Evolutionary conservation across 2,113 vertebrate genomes (phyloP).

Genomic region (Paracanthobrama guichenoti): DNA sequence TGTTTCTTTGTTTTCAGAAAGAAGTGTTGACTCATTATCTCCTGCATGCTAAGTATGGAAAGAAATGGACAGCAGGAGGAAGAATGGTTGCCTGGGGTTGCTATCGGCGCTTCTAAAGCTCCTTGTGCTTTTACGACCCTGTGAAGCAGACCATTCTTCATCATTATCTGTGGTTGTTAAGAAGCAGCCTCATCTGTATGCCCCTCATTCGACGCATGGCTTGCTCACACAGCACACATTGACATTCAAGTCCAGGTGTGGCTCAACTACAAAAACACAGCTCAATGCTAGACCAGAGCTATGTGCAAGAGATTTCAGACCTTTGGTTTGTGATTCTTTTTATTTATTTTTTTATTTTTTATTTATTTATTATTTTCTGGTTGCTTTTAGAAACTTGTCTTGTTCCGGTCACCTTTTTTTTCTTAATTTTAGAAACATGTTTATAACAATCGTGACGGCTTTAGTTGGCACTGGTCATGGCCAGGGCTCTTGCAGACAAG

Average conservation of each 20-base stretch:
- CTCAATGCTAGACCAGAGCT: slow-evolving; percentile 40
- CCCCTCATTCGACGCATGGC: slow-evolving; percentile 49
- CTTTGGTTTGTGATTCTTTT: slow-evolving; percentile 8
- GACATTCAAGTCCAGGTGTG: slow-evolving; percentile 58
- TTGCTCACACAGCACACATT: slow-evolving; percentile 57
- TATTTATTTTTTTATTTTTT: too few relatives aligned
- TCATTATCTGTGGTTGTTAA: slow-evolving; percentile 64
- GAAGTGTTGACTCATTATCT: slow-evolving; percentile 50
- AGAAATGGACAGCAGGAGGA: slow-evolving; percentile 49
- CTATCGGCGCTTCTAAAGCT: slow-evolving; percentile 60
- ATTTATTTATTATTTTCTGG: too few relatives aligned
- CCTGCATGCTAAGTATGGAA: slow-evolving; percentile 50
- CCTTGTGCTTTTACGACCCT: slow-evolving; percentile 59
- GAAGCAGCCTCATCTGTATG: slow-evolving; percentile 60
- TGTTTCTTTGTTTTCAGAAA: slow-evolving; percentile 16
- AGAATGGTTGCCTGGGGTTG: slow-evolving; percentile 58
- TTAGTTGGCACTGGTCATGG: slow-evolving; percentile 6
- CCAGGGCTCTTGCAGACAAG: slow-evolving; percentile 20
- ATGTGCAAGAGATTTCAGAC: slow-evolving; percentile 21
- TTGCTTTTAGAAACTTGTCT: not conserved
- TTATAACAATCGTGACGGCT: not conserved
- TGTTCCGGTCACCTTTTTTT: not conserved
- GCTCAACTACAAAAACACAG: slow-evolving; percentile 59
- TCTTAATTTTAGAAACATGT: not conserved
- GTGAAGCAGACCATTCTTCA: slow-evolving; percentile 63